Base-by-base conservation (phyloP, 2,888 invertebrate species). In the Eupithecia vulgata region DNA sequence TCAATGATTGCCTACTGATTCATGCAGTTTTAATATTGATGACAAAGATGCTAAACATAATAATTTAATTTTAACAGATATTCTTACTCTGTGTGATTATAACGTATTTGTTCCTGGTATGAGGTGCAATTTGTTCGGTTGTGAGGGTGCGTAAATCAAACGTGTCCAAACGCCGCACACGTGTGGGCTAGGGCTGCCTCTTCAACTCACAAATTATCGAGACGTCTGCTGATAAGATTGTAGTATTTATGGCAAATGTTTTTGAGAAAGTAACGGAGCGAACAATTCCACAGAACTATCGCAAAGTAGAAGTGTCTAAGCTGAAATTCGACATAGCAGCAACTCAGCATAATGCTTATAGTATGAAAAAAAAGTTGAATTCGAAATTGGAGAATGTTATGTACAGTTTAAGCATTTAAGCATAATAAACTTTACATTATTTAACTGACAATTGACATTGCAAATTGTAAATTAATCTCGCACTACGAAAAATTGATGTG, bases 81-180 rank as follows among this genome's bases (percentile, higher is more conserved):
- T 5, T 25, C 57, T 61, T 34, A 61, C 17, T 61, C 7, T 66
- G 76, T 81, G 81, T 81, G 81, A 81, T 82, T 81, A 84, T 87
- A 84, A 80, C 80, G 82, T 80, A 83, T 88, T 86, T 84, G 87
- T 86, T 85, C 80, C 82, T 79, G 84, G 85, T 83, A 84, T 86
- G 86, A 84, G 79, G 82, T 79, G 84, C 85, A 88, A 88, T 88
- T 88, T 88, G 88, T 88, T 84, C 81, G 80, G 82, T 80, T 81
- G 81, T 84, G 83, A 85, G 86, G 85, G 86, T 81, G 85, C 85
- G 90, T 92, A 91, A 91, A 92, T 92, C 91, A 92, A 89, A 90
- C 82, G 87, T 80, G 84, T 87, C 84, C 82, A 83, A 82, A 81
- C 81, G 75, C 77, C 8, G 81, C 87, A 86, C 91, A 91, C 88